phyloP scores from a whole-genome alignment of 2,797 vertebrate genomes.

The Spinibarbus caldwelli region DNA sequence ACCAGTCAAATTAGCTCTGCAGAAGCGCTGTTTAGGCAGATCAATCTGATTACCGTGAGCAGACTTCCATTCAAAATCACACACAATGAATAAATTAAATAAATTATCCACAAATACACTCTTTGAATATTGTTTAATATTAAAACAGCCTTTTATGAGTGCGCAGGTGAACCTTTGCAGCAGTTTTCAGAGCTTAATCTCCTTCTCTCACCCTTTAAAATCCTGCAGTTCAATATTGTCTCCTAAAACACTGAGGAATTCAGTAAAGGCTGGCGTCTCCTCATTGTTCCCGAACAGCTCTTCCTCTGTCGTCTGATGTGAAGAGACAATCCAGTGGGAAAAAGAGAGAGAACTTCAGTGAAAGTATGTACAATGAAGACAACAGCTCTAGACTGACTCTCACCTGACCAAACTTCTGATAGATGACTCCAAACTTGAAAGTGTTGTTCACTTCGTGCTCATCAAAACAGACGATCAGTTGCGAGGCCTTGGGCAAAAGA shows the following conservation, averaged over 20 bases:
- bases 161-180: slow-evolving; percentile 10
- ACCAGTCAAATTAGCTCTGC: slow-evolving; percentile 3
- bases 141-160: slow-evolving; percentile 17
- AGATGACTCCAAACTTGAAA: slow-evolving; percentile 96
- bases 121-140: slow-evolving; percentile 32
- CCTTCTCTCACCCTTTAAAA: slow-evolving; percentile 87
- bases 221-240: slow-evolving; percentile 93
- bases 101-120: slow-evolving; percentile 23
- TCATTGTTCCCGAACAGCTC: slow-evolving; percentile 94
- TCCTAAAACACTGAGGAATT: slow-evolving; percentile 89
- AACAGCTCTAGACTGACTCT: slow-evolving; percentile 53
- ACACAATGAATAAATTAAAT: slow-evolving; percentile 1
- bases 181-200: slow-evolving; percentile 18
- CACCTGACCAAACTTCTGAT: slow-evolving; percentile 96
- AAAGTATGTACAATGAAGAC: background rate
- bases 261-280: slow-evolving; percentile 91
- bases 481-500: slow-evolving; percentile 83
- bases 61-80: background rate
- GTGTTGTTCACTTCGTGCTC: slow-evolving; percentile 98
- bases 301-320: slow-evolving; percentile 88
- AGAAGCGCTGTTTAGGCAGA: background rate
- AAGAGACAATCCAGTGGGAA: background rate
- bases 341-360: background rate
- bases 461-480: slow-evolving; percentile 93
- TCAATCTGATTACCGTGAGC: background rate